Evolutionary conservation across 2,888 invertebrate genomes (phyloP).

Genomic region (Epinotia nisella): DNA sequence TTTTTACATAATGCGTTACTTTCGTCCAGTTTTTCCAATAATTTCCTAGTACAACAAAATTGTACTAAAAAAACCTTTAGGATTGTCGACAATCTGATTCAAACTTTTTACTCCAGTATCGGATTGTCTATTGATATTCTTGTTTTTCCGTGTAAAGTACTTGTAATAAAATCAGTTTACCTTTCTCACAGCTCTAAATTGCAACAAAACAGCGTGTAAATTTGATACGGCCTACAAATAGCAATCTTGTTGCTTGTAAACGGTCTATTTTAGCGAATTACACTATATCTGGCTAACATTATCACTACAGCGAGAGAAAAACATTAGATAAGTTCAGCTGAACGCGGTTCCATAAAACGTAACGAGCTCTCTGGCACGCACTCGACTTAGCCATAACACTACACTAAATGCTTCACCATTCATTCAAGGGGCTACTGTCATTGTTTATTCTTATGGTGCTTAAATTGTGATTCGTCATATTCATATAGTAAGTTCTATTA

Average conservation of each 20-base stretch:
- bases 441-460: constrained; percentile 21
- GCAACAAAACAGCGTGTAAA: constrained; percentile 21
- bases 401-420: constrained; percentile 37
- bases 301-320: constrained; percentile 37
- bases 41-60: background rate
- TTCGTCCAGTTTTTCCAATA: background rate
- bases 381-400: constrained; percentile 38
- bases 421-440: constrained; percentile 27
- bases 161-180: background rate
- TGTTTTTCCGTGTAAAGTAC: background rate
- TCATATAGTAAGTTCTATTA: constrained; percentile 12
- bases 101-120: background rate
- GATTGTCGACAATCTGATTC: background rate
- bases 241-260: constrained; percentile 39
- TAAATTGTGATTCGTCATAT: constrained; percentile 25
- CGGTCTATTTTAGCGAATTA: constrained; percentile 26
- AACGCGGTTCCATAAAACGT: constrained; percentile 47
- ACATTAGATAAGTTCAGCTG: constrained; percentile 42
- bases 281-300: constrained; percentile 21
- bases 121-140: background rate
- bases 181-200: background rate
- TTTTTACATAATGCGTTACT: background rate
- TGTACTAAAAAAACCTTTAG: background rate
- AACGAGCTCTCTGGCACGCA: constrained; percentile 45
- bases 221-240: constrained; percentile 25